Base-by-base conservation (phyloP, 2,113 vertebrate species). In the Poeciliopsis retropinna region DNA sequence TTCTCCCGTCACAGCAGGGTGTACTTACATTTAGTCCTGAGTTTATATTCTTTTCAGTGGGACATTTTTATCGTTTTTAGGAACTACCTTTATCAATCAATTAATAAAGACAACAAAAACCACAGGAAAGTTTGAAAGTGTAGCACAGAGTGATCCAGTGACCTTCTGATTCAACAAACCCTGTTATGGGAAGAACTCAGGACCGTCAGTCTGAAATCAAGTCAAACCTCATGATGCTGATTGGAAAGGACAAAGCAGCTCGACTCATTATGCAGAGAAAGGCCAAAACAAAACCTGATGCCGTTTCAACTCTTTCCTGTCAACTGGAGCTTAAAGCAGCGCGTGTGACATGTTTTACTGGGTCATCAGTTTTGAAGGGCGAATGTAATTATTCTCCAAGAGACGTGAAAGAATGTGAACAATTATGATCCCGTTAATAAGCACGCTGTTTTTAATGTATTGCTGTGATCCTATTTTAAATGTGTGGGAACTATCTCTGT, bases 301-400 rank as follows among this genome's bases (percentile, higher is more conserved):
- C 61, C 57, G 57, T 76, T 72, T 32, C 65, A 73, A 65, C 72
- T 77, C 63, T 67, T 77, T 80, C 32, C 34, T 67, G 60, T 51
- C 74, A 29, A 71, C 64, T 71, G 60, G 31, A 63, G 65, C 27
- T 25, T 60, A 32, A 30, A 34, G 70, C 62, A 31, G 64, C 70
- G 1, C 28, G 34, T 30, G 64, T 31, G 28, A 54, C 1, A 25
- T 57, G 8, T 51, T 76, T 61, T 67, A 80, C 44, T 9, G 29
- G 51, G 41, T 73, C 73, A 80, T 80, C 47, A 66, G 63, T 76
- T 73, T 70, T 70, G 66, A 84, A 76, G 74, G 69, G 60, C 30
- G 39, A 37, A 3, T 32, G 29, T 28, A 75, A 15, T 64, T 70
- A 66, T 67, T 65, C 22, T 44, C 15, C 12, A 13, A 44, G 12